Base-by-base conservation (phyloP, 2,888 invertebrate species). In the Teleogryllus oceanicus region DNA sequence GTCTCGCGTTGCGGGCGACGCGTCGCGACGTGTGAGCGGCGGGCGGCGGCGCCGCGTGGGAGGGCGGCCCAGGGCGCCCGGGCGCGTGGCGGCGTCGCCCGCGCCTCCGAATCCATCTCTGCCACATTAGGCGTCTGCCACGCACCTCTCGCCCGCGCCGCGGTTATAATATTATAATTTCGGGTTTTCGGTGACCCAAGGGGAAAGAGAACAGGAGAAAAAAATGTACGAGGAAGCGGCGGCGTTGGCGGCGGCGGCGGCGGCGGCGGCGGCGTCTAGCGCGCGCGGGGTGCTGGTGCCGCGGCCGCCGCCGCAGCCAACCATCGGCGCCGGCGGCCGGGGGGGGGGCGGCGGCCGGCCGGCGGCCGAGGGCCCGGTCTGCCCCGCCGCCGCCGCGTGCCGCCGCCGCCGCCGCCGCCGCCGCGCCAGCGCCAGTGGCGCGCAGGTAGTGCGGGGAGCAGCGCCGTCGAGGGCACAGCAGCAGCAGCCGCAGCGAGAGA, bases 151-250 rank as follows among this genome's bases (percentile, higher is more conserved):
- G 16, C n/a, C 62, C 62, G 62, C 13, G 16, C 62, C 62, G 62
- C 62, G 13, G 16, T 62, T 62, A 62, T 62, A 62, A 62, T 62
- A 62, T 62, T 62, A 62, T 62, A 62, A 62, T 62, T 62, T 62
- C 16, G 62, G 62, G 62, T n/a, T 62, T 62, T 62, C 37, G 62
- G 62, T 62, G 62, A 18, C 62, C 16, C 16, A n/a, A n/a, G 13
- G 62, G 62, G n/a, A 13, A n/a, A 62, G 62, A 62, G 62, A 62
- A n/a, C 0, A 16, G 13, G n/a, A 13, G 11, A 62, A 62, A 62
- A 62, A 62, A 16, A 12, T 12, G 21, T 62, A 62, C 62, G 62
- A 62, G 62, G 16, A 62, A 62, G 62, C 62, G 16, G 62, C n/a
- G 62, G 18, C 16, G 51, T 51, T 21, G 24, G 24, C 62, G 62